A percentile compares a stretch with the other conserved stretches of the same genome.
These are phyloP conservation scores for Abscondita cerata DNA, from an alignment of 2,888 invertebrate genomes.

Conservation along the genomic window DNA sequence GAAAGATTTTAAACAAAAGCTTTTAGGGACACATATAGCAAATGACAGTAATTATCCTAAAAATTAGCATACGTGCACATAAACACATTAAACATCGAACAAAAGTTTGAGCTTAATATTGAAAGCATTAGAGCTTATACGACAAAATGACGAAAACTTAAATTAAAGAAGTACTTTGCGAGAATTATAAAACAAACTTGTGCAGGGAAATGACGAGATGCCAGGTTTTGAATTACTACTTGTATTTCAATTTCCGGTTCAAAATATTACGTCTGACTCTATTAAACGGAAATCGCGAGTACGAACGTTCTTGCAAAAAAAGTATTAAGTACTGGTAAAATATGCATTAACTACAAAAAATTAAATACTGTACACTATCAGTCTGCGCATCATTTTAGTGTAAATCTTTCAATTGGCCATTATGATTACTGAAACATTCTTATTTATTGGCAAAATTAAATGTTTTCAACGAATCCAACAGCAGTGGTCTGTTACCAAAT, in stretches of 20 bases:
- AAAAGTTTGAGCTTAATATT: too few species aligned
- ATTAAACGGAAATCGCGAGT: constrained; percentile 28
- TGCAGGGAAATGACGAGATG: constrained; percentile 25
- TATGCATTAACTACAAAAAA: too few species aligned
- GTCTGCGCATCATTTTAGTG: too few species aligned
- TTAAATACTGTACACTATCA: too few species aligned
- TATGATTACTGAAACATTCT: constrained; percentile 21
- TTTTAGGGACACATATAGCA: constrained; percentile 25
- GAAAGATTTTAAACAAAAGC: constrained; percentile 54
- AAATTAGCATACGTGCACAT: constrained; percentile 11
- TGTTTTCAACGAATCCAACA: constrained; percentile 11
- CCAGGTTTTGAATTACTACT: constrained; percentile 48
- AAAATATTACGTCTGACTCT: constrained; percentile 44
- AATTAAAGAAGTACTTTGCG: background rate
- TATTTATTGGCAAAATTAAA: constrained; percentile 24
- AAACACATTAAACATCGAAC: background rate
- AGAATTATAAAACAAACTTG: constrained; percentile 3
- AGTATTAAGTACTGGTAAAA: too few species aligned
- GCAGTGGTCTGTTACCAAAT: constrained; percentile 44
- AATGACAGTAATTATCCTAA: constrained; percentile 17
- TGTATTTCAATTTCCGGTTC: constrained; percentile 54
- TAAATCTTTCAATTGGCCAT: too few species aligned
- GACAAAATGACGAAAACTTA: background rate
- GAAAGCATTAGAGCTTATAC: too few species aligned
- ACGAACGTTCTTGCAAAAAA: too few species aligned